A percentile compares a stretch with the other conserved stretches of the same genome.
These are phyloP conservation scores for Drosophila auraria DNA, from an alignment of 1,140 invertebrate genomes.

Conservation along the genomic window DNA sequence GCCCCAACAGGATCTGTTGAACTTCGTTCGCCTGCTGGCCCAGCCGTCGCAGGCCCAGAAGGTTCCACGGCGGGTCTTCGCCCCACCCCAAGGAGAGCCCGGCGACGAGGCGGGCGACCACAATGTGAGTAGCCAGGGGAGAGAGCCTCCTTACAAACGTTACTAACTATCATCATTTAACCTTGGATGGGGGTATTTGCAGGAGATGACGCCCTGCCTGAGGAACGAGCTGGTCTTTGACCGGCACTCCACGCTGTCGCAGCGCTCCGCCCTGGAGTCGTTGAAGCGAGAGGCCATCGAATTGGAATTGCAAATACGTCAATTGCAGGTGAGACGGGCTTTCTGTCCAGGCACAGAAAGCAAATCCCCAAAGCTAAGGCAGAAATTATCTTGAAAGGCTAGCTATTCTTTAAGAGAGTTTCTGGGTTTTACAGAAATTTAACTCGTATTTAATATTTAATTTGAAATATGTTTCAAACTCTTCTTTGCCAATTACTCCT, in stretches of 20 bases:
- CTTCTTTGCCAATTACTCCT: neutral
- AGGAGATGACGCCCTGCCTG: conserved; percentile 89
- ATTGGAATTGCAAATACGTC: conserved; percentile 93
- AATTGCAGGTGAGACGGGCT: conserved; percentile 87
- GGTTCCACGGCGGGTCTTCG: conserved; percentile 88
- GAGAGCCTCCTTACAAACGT: neutral
- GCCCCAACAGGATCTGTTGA: conserved; percentile 89
- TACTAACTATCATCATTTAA: neutral
- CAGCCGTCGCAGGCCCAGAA: conserved; percentile 87
- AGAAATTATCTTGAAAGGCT: too few relatives aligned
- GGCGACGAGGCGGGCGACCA: conserved; percentile 75
- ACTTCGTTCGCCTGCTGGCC: conserved; percentile 89
- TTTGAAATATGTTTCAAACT: too few relatives aligned
- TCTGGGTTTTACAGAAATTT: neutral
- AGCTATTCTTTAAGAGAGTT: neutral
- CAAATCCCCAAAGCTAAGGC: neutral
- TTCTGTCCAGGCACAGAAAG: neutral
- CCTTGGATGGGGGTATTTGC: conserved; percentile 20
- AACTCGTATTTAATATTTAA: too few relatives aligned
- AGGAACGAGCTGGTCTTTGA: conserved; percentile 94
- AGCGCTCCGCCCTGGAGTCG: conserved; percentile 91
- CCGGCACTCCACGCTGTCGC: conserved; percentile 90
- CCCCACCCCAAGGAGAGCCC: conserved; percentile 87
- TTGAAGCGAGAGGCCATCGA: conserved; percentile 93
- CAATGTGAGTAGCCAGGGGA: conserved; percentile 66